Evolutionary conservation across 2,888 invertebrate species (phyloP).

Genomic region (Byasa hedistus): DNA sequence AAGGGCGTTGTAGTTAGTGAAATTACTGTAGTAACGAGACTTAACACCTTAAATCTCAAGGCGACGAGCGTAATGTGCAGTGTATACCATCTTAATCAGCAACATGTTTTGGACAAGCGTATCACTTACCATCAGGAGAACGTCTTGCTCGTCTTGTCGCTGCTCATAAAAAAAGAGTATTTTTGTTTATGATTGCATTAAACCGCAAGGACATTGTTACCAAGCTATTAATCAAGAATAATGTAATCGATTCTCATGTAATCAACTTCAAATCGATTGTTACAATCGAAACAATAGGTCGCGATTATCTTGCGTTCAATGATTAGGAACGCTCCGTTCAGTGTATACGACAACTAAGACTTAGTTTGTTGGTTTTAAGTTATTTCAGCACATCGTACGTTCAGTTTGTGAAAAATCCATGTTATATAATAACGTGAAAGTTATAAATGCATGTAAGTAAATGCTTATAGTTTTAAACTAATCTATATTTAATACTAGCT

Average conservation of each 20-base stretch:
- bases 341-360: constrained; percentile 35
- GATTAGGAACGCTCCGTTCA: constrained; percentile 60
- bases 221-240: constrained; percentile 1
- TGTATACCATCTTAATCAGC: too few relatives aligned
- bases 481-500: neutral
- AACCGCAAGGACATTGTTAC: constrained; percentile 4
- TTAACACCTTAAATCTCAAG: too few relatives aligned
- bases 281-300: constrained; percentile 52
- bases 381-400: neutral
- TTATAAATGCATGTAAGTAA: constrained; percentile 30
- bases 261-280: constrained; percentile 35
- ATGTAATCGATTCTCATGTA: constrained; percentile 18
- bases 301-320: constrained; percentile 48
- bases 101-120: too few relatives aligned
- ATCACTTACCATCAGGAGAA: too few relatives aligned
- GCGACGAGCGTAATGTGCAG: too few relatives aligned
- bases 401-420: neutral
- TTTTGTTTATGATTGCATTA: neutral
- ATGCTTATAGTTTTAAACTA: neutral
- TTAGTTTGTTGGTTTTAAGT: constrained; percentile 53
- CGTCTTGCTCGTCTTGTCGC: too few relatives aligned
- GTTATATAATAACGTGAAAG: neutral
- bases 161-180: too few relatives aligned
- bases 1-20: too few relatives aligned
- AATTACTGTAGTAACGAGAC: too few relatives aligned